Base-by-base conservation (phyloP, 2,113 vertebrate genomes). In the Proteles cristata region DNA sequence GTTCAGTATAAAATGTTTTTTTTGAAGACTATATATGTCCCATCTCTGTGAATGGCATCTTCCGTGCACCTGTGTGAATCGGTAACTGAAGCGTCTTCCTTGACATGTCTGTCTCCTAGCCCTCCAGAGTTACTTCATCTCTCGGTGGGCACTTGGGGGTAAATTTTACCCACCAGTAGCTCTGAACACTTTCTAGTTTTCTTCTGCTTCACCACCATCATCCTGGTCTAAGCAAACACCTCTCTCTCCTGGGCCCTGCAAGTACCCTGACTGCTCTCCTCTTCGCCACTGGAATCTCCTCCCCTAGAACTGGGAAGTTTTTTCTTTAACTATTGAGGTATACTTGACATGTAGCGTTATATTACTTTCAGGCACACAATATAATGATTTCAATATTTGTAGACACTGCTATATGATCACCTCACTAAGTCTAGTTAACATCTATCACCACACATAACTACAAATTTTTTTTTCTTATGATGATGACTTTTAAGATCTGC, bases 161-260 rank as follows among this genome's bases (percentile, higher is more conserved):
- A 68, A 79, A 3, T 58, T 84, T 90, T 53, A 21, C 12, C 28
- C 17, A 11, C 50, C 61, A 35, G 45, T 58, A 76, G 2, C 61
- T 94, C 89, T 63, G 73, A 94, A 83, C 9, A 48, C 48, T 65
- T 82, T 50, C 26, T 61, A n/a, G 53, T 88, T 95, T 89, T 35
- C 69, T 68, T 77, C 15, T 3, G 17, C 15, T 39, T 74, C 9
- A 23, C 11, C 48, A 71, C 12, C 11, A 53, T 23, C 31, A 4
- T 11, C 61, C 79, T 26, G 25, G 48, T 43, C 66, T 26, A 43
- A 93, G 80, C 69, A 93, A 39, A 69, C 1, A 7, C 19, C 11
- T 66, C 19, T 79, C 33, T 92, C 19, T 71, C 16, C 35, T 43
- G 33, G 2, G 76, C n/a, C 53, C 23, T n/a, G 0, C 53, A 73